Conservation (phyloP, 2,888 invertebrate species). For the Pachycephus smyrnensis region DNA sequence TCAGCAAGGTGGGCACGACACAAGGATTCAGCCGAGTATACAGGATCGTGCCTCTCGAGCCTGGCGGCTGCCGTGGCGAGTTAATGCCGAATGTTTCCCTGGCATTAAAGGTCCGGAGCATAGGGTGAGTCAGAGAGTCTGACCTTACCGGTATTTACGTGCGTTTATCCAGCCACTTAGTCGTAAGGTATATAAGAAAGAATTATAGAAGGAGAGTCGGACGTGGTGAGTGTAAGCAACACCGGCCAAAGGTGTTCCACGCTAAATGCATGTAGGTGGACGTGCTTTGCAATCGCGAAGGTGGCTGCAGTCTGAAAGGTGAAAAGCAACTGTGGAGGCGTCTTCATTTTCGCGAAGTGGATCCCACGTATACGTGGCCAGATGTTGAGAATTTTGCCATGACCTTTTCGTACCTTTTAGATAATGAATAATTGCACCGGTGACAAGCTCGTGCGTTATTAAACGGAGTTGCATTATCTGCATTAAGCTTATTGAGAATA, state of each 20-base stretch:
- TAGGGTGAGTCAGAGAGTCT: constrained; percentile 15
- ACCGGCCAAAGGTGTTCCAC: constrained; percentile 29
- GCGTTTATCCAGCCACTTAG: constrained; percentile 22
- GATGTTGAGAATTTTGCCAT: constrained; percentile 11
- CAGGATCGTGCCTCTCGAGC: constrained; percentile 8
- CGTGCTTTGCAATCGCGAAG: constrained; percentile 38
- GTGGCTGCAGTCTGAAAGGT: constrained; percentile 27
- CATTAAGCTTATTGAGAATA: not conserved
- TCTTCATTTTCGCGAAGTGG: constrained; percentile 35
- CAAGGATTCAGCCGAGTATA: constrained; percentile 10
- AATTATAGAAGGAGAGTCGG: constrained; percentile 6
- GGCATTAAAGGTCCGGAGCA: not conserved
- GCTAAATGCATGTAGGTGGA: constrained; percentile 43
- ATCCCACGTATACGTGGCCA: constrained; percentile 11
- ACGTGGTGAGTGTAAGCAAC: constrained; percentile 16
- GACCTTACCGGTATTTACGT: constrained; percentile 14
- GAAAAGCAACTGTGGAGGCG: constrained; percentile 31
- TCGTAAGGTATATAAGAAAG: constrained; percentile 11
- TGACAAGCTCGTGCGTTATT: not conserved
- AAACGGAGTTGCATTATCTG: not conserved
- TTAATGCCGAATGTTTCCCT: not conserved
- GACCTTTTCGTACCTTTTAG: constrained; percentile 11
- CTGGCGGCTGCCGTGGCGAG: not conserved
- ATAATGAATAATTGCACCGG: constrained; percentile 3
- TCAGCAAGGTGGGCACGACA: constrained; percentile 40